Evolutionary conservation across 2,113 vertebrate genomes (phyloP).

Genomic region (Mionectes macconnelli): DNA sequence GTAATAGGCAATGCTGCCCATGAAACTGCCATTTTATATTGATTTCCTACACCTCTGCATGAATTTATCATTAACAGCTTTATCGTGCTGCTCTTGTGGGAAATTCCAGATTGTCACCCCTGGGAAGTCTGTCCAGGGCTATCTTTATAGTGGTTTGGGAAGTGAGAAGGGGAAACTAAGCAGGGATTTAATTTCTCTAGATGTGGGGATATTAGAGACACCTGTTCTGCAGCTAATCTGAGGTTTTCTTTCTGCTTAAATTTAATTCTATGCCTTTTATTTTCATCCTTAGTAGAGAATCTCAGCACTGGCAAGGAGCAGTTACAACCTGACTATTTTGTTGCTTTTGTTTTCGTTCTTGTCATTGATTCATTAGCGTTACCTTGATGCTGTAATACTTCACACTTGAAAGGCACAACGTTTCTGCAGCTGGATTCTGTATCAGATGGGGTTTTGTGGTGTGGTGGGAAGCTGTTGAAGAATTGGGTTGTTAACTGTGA

Average conservation of each 20-base stretch:
- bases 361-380: not conserved
- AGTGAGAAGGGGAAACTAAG: not conserved
- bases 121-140: not conserved
- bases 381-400: not conserved
- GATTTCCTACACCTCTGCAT: not conserved
- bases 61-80: slow-evolving; percentile 11
- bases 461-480: not conserved
- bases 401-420: not conserved
- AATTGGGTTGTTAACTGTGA: not conserved
- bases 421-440: not conserved
- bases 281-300: not conserved
- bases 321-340: not conserved
- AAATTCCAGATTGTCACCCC: not conserved
- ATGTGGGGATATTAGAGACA: not conserved
- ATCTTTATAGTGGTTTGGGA: not conserved
- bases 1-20: not conserved
- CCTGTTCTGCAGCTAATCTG: not conserved
- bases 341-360: not conserved
- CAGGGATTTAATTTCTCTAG: not conserved
- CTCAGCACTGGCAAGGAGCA: not conserved
- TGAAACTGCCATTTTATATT: not conserved
- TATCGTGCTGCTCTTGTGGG: not conserved
- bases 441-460: not conserved
- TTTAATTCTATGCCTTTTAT: not conserved
- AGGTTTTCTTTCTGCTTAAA: not conserved